Conservation (phyloP, 2,113 vertebrate genomes). For the Tinamus guttatus region DNA sequence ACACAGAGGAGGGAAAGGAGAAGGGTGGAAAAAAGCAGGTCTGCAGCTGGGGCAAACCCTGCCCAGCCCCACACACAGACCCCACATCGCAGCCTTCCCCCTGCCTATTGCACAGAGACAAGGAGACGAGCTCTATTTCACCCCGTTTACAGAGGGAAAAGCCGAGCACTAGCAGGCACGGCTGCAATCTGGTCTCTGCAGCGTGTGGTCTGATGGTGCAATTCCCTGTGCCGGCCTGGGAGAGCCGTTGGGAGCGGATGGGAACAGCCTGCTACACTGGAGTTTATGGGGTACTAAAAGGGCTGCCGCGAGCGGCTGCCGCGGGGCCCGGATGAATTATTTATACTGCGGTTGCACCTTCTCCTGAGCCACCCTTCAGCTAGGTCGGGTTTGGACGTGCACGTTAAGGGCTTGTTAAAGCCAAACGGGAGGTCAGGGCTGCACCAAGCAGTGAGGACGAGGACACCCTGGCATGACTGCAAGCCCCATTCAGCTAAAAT, state of each 20-base stretch:
- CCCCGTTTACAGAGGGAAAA: constrained; percentile 14
- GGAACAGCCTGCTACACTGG: constrained; percentile 73
- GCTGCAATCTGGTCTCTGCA: constrained; percentile 53
- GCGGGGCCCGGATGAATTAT: constrained; percentile 62
- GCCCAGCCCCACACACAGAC: background rate
- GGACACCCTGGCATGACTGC: background rate
- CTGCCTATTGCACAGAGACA: background rate
- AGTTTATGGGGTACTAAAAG: constrained; percentile 77
- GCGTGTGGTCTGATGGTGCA: constrained; percentile 70
- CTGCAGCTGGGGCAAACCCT: background rate
- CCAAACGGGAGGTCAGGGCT: background rate
- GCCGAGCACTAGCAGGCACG: background rate
- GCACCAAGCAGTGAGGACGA: background rate
- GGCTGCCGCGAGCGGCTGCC: constrained; percentile 41
- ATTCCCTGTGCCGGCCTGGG: constrained; percentile 52
- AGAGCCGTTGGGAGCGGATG: constrained; percentile 62
- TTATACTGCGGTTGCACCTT: constrained; percentile 51
- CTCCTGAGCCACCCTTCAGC: constrained; percentile 46
- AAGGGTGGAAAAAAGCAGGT: background rate
- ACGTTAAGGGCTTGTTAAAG: constrained; percentile 49
- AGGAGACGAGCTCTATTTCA: background rate
- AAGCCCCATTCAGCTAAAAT: background rate
- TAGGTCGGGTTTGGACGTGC: background rate
- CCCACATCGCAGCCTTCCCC: background rate
- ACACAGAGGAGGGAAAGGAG: background rate